A percentile compares a stretch with the other conserved stretches of the same genome.
These are phyloP conservation scores for Hyperopisus bebe DNA, from an alignment of 2,113 vertebrate species.

Conservation along the genomic window DNA sequence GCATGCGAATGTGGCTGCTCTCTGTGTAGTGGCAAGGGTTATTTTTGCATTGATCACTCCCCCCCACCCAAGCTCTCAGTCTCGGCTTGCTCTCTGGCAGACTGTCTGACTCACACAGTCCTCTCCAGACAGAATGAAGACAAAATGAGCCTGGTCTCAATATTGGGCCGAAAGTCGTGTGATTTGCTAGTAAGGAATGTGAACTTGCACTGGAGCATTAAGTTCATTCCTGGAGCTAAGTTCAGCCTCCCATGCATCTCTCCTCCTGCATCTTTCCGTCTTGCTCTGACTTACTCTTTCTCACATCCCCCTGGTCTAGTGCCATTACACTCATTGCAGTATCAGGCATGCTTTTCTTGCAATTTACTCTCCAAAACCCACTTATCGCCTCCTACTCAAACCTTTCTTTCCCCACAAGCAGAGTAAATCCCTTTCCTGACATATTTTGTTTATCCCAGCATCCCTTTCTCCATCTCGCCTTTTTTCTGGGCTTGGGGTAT, in stretches of 20 bases:
- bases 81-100: slow-evolving; percentile 1
- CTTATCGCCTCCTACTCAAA: neutral
- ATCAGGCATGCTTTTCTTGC: neutral
- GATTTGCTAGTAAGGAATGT: slow-evolving; percentile 54
- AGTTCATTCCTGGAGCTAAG: slow-evolving; percentile 44
- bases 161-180: slow-evolving; percentile 37
- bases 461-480: neutral
- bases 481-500: slow-evolving; percentile 20
- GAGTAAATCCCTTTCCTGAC: neutral
- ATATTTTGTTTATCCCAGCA: neutral
- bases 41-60: slow-evolving; percentile 35
- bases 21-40: slow-evolving; percentile 36
- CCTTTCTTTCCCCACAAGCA: neutral
- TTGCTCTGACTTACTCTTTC: slow-evolving; percentile 11
- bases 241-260: neutral
- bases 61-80: slow-evolving; percentile 10
- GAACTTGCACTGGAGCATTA: slow-evolving; percentile 52
- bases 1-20: slow-evolving; percentile 12
- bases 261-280: slow-evolving; percentile 36
- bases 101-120: slow-evolving; percentile 19
- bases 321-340: neutral
- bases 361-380: slow-evolving; percentile 8
- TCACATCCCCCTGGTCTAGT: neutral
- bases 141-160: slow-evolving; percentile 25
- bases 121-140: slow-evolving; percentile 32